Conservation (phyloP, 2,888 invertebrate species). For the Lymantria monacha region DNA sequence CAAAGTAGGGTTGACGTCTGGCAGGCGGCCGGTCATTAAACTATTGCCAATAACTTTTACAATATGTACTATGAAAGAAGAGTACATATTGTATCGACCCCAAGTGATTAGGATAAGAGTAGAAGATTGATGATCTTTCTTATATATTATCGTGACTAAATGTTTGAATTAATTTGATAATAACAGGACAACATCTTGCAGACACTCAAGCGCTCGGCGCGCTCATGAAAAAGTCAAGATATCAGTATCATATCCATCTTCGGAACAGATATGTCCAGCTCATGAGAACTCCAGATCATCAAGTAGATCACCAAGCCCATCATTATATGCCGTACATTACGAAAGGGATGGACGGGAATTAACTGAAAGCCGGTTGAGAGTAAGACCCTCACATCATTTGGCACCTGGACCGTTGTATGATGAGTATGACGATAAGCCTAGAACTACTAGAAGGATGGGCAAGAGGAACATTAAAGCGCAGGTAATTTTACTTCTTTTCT, state of each 20-base stretch:
- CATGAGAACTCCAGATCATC: slow-evolving; percentile 69
- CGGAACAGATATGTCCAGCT: slow-evolving; percentile 84
- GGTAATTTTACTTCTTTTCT: slow-evolving; percentile 67
- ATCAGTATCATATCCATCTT: slow-evolving; percentile 92
- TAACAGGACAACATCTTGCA: slow-evolving; percentile 45
- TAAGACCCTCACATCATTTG: slow-evolving; percentile 69
- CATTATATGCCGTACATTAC: slow-evolving; percentile 86
- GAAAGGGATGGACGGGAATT: slow-evolving; percentile 85
- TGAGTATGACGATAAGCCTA: slow-evolving; percentile 72
- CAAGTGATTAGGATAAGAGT: too few species aligned
- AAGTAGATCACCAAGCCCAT: slow-evolving; percentile 68
- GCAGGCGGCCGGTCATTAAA: too few species aligned
- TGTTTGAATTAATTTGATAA: slow-evolving; percentile 5
- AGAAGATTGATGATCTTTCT: too few species aligned
- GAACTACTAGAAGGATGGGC: slow-evolving; percentile 88
- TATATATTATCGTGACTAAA: not conserved
- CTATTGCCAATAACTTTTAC: too few species aligned
- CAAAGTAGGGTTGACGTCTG: too few species aligned
- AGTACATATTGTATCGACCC: too few species aligned
- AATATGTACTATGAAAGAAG: too few species aligned
- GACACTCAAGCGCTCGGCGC: slow-evolving; percentile 83
- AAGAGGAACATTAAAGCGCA: slow-evolving; percentile 95
- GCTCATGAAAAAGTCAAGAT: slow-evolving; percentile 92
- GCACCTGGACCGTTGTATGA: slow-evolving; percentile 75
- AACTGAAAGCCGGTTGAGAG: slow-evolving; percentile 84